Base-by-base conservation (phyloP, 2,113 vertebrate species). In the Laticauda colubrina region DNA sequence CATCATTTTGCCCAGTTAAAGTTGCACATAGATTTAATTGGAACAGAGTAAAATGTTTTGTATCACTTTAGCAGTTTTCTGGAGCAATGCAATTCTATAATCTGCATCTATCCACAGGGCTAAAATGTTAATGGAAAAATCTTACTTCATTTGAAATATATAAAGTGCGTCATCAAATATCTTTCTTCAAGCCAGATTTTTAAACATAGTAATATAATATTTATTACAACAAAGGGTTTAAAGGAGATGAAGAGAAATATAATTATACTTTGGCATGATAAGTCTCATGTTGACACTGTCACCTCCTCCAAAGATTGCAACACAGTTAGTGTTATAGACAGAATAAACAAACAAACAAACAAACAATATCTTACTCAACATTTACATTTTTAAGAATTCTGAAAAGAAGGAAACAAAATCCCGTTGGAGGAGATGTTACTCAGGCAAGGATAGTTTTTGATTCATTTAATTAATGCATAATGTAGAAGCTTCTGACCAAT, bases 401-500 rank as follows among this genome's bases (percentile, higher is more conserved):
- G 21, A 51, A 26, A 89, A 95, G 94, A 3, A 2, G 2, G 0
- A 18, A 12, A 59, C 0, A 89, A 55, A 87, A 94, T 94, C 23
- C 12, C 20, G 8, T 75, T 90, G 85, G 39, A 87, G 85, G 15
- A 89, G 6, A 89, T 91, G 92, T 0, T 21, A 55, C 26, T 61
- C n/a, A 59, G 93, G 39, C 54, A 53, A 91, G n/a, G 18, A 4
- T 69, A 69, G 64, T n/a, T 69, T 69, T 69, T n/a, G n/a, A 4
- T 69, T 29, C 7, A 86, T 91, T 95, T 89, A 11, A 12, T 34
- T 39, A 88, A 87, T 26, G 12, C 69, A 3, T 93, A 21, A 48
- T 91, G 89, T 85, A 26, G 64, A 94, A 54, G 90, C 57, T 48
- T 45, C 24, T 92, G 55, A 94, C 92, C 89, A 91, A 94, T 92